Conservation (phyloP, 2,888 invertebrate genomes). For the Latrodectus hesperus region DNA sequence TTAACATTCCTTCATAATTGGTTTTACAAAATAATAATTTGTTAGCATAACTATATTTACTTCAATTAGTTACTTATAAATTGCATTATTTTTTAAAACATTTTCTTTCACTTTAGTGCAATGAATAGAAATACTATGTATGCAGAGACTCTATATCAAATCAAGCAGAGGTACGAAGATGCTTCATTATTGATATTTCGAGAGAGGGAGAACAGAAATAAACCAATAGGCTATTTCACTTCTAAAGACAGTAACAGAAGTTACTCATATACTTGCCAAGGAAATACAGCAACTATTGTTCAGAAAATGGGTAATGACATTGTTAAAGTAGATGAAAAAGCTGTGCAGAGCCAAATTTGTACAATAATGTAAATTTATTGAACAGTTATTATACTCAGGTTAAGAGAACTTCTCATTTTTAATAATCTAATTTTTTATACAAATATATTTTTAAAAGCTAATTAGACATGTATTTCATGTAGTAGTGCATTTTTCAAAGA, state of each 20-base stretch:
- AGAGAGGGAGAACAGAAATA: conserved; percentile 67
- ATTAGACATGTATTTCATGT: background rate
- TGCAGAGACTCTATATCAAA: conserved; percentile 70
- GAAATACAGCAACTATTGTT: conserved; percentile 69
- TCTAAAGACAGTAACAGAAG: conserved; percentile 54
- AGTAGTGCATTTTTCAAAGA: background rate
- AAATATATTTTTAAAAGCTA: background rate
- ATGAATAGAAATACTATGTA: conserved; percentile 37
- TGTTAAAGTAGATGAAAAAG: conserved; percentile 70
- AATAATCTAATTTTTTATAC: background rate
- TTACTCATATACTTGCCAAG: conserved; percentile 69
- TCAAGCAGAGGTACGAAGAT: conserved; percentile 71
- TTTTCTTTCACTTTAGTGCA: background rate
- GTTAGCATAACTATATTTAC: background rate
- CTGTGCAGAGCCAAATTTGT: conserved; percentile 69
- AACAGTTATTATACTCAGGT: too few species aligned
- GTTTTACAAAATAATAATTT: too few species aligned
- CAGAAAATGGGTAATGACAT: conserved; percentile 66
- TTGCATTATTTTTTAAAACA: background rate
- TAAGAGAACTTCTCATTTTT: too few species aligned
- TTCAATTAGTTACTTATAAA: background rate
- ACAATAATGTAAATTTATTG: conserved; percentile 56
- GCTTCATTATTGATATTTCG: conserved; percentile 66
- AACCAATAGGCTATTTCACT: conserved; percentile 63
- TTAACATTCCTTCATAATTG: too few species aligned